These are phyloP conservation scores for Hipparchia semele DNA, from an alignment of 2,888 invertebrate species.

Conservation along the genomic window DNA sequence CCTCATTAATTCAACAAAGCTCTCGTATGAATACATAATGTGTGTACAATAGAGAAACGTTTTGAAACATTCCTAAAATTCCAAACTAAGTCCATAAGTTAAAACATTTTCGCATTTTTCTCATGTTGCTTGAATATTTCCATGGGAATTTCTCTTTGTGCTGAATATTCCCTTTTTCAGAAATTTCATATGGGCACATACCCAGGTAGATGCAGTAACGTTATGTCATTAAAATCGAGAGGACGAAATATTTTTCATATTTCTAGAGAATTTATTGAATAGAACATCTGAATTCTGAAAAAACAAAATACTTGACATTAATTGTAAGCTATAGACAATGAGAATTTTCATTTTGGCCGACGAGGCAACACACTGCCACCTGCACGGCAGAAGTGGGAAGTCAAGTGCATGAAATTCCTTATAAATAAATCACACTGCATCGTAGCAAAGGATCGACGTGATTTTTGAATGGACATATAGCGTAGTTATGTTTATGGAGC, in stretches of 20 bases:
- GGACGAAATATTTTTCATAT: slow-evolving; percentile 12
- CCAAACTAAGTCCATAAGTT: slow-evolving; percentile 40
- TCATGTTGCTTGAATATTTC: slow-evolving; percentile 36
- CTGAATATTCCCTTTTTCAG: slow-evolving; percentile 34
- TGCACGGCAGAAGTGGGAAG: too few species aligned
- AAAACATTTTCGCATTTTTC: slow-evolving; percentile 39
- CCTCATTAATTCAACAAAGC: slow-evolving; percentile 22
- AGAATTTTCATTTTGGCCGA: too few species aligned
- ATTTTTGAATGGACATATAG: too few species aligned
- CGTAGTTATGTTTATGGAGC: too few species aligned
- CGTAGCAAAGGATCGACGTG: too few species aligned
- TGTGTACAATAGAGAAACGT: slow-evolving; percentile 22
- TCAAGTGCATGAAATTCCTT: too few species aligned
- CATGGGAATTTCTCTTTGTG: slow-evolving; percentile 39
- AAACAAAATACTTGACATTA: neutral
- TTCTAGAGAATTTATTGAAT: neutral
- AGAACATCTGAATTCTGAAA: neutral
- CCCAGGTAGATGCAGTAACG: slow-evolving; percentile 7
- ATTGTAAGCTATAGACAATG: too few species aligned
- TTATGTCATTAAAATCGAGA: slow-evolving; percentile 33
- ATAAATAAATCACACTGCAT: too few species aligned
- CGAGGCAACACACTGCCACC: too few species aligned
- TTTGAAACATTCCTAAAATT: slow-evolving; percentile 45
- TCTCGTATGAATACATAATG: slow-evolving; percentile 24
- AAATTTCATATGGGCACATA: slow-evolving; percentile 33